Evolutionary conservation across 1,140 invertebrate species (phyloP), one percentile per base, ranked within the genome.

Genomic region (Conopomorpha cramerella): DNA sequence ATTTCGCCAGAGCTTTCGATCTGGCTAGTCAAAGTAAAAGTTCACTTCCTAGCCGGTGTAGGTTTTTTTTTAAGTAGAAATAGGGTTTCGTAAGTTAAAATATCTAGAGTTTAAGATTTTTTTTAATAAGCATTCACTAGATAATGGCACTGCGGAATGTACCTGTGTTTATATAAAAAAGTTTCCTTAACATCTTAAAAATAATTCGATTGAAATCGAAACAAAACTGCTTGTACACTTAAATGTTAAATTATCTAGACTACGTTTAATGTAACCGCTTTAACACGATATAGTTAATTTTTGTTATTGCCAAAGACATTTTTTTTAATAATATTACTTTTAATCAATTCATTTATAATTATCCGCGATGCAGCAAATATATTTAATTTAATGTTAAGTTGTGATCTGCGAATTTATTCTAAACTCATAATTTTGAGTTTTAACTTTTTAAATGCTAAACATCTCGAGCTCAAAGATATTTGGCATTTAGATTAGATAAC

Each of bases 321-420:
- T n/a, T n/a, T n/a, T n/a, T n/a, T n/a, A n/a, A n/a, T n/a, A n/a
- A n/a, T n/a, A n/a, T n/a, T 62, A 60, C 40, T 61, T 60, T 57
- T 45, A 25, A 13, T 25, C 13, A 53, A 54, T 53, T 57, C 49
- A 41, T 56, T 43, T 47, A 44, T 45, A 38, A 40, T 43, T 44
- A 30, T 56, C 51, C 50, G 58, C 72, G 67, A 68, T 57, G 47
- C 63, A 54, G 55, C 61, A 54, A 70, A 74, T 63, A 71, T 43
- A n/a, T n/a, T n/a, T n/a, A n/a, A n/a, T n/a, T n/a, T n/a, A n/a
- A 49, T 67, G 56, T 64, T 70, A 74, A 70, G 65, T 74, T 70
- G 67, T 74, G 70, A 74, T 65, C 49, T 63, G 67, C 70, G 61
- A 70, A 64, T 64, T 51, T 48, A 61, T 55, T 60, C 61, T 72